Base-by-base conservation (phyloP, 2,888 invertebrate genomes). In the Papilio elwesi region DNA sequence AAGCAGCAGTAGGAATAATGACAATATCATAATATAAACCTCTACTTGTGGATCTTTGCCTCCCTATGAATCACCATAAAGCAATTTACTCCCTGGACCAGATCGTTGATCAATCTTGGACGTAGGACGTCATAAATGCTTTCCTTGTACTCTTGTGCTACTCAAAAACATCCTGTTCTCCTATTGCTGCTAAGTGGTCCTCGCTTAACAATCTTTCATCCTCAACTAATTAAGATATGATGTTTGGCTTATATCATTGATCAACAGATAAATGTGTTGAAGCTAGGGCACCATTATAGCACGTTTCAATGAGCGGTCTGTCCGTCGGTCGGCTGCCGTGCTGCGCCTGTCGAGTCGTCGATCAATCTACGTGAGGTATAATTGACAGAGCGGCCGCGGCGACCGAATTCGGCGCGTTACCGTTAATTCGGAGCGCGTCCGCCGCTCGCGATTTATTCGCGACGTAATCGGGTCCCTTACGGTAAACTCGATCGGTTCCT, bases 391-490 rank as follows among this genome's bases (percentile, higher is more conserved):
- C 77, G 16, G 76, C 77, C 75, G 71, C 73, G 76, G 81, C 82
- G 86, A 80, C 83, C 85, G 85, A 89, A 87, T 92, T 92, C 86
- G 91, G 87, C 78, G 76, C 79, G 83, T 84, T 87, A 90, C 91
- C 88, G 91, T 91, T 92, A 91, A 88, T 83, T 77, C 78, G 74
- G 63, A 68, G 75, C 74, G 74, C 73, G 77, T 64, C 79, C 81
- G 82, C 84, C 82, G 80, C 80, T 78, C 74, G 85, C 88, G 87
- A 92, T 92, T 91, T 92, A 91, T 91, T 86, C 79, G 82, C 88
- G 90, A 89, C 90, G 82, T 86, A 91, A 92, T 87, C 90, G 88
- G 90, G 92, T 85, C 90, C 80, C 84, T 83, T 84, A 84, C 85
- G 85, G 90, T 90, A 90, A 85, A 89, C 82, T 79, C 80, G 83